Evolutionary conservation across 2,113 vertebrate species (phyloP).

Genomic region (Lophius piscatorius): DNA sequence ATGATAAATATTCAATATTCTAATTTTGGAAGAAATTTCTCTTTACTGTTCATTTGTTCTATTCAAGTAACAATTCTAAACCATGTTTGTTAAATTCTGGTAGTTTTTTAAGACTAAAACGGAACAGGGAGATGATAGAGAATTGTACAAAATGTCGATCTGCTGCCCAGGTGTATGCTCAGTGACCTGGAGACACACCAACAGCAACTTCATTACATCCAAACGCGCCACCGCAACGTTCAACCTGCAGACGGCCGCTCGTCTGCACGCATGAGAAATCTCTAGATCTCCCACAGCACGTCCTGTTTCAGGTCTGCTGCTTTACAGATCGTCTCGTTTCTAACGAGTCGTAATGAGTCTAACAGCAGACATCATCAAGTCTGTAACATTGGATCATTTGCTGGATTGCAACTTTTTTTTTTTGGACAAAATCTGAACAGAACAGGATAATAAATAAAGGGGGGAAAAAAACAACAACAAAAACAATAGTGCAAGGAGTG

Average conservation of each 20-base stretch:
- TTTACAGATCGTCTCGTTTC: conserved; percentile 24
- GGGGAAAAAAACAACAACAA: conserved; percentile 39
- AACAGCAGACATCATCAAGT: conserved; percentile 37
- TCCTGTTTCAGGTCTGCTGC: conserved; percentile 29
- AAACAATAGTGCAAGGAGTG: conserved; percentile 26
- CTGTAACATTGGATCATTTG: conserved; percentile 50
- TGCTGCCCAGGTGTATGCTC: conserved; percentile 64
- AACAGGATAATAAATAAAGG: conserved; percentile 49
- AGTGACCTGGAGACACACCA: conserved; percentile 71
- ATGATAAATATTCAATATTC: too few relatives aligned
- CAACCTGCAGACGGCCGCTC: conserved; percentile 51
- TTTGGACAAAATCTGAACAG: conserved; percentile 37
- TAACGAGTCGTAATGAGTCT: conserved; percentile 54
- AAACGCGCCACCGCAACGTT: conserved; percentile 36
- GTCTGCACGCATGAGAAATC: conserved; percentile 54
- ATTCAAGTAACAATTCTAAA: too few relatives aligned
- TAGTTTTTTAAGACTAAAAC: background rate
- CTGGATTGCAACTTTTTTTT: conserved; percentile 33
- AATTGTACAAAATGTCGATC: conserved; percentile 61
- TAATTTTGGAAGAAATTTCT: background rate
- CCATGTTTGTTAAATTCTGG: background rate
- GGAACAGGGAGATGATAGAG: conserved; percentile 6
- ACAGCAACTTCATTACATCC: conserved; percentile 59
- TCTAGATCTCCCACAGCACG: conserved; percentile 58
- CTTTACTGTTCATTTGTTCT: background rate